Evolutionary conservation across 2,888 invertebrate genomes (phyloP).

Genomic region (Hololepta plana): DNA sequence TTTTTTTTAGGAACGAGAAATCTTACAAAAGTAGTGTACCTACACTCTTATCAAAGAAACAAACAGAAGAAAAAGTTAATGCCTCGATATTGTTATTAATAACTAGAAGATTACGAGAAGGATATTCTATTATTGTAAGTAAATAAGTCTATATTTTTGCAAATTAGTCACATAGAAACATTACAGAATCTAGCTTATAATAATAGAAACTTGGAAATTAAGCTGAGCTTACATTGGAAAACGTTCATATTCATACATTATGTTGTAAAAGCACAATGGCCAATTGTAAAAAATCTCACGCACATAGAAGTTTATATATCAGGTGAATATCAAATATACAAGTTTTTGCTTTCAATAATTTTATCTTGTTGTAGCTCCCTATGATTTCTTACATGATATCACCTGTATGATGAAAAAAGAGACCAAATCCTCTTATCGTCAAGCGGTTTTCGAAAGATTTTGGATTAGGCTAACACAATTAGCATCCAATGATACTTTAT

Average conservation of each 20-base stretch:
- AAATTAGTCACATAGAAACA: background rate
- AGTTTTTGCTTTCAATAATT: conserved; percentile 3
- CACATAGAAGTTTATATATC: conserved; percentile 24
- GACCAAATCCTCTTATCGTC: conserved; percentile 42
- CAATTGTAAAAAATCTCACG: conserved; percentile 27
- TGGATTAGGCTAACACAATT: conserved; percentile 45
- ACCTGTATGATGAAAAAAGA: conserved; percentile 39
- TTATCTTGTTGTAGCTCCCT: conserved; percentile 31
- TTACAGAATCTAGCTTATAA: conserved; percentile 29
- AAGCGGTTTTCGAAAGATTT: conserved; percentile 45
- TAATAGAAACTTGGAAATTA: conserved; percentile 40
- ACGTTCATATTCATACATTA: conserved; percentile 53
- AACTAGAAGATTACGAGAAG: conserved; percentile 56
- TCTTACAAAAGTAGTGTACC: conserved; percentile 36
- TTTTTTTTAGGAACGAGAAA: too few species aligned
- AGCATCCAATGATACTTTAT: conserved; percentile 42
- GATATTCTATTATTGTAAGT: conserved; percentile 45
- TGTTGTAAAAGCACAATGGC: conserved; percentile 38
- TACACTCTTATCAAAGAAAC: conserved; percentile 39
- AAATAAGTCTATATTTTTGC: conserved; percentile 2
- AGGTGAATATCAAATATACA: conserved; percentile 15
- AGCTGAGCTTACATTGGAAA: conserved; percentile 52
- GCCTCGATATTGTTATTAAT: conserved; percentile 44
- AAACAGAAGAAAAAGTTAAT: conserved; percentile 42
- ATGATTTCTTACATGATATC: conserved; percentile 58